Base-by-base conservation (phyloP, 2,113 vertebrate species). In the Hiodon tergisus region DNA sequence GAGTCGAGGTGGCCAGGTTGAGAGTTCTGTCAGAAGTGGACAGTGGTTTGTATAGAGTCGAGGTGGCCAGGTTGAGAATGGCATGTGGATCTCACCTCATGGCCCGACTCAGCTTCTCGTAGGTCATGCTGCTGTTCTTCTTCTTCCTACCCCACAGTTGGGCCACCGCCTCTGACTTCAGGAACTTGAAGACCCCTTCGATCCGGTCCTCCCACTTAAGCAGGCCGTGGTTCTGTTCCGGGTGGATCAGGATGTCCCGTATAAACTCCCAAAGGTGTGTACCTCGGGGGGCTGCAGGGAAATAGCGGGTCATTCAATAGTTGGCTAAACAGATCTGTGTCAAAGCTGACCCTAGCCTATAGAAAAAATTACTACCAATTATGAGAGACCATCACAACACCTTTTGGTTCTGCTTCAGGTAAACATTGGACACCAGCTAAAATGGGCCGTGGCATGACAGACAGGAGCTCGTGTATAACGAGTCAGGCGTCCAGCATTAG, bases 61-160 rank as follows among this genome's bases (percentile, higher is more conserved):
- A 4, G 7, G 67, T 50, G 9, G n/a, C 50, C 67, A n/a, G 50
- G 48, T 31, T 31, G 67, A 16, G 3, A 6, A 14, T 3, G 67
- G 67, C n/a, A 16, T 16, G 6, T 8, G 13, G 55, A 52, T 0
- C 91, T 86, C 55, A 99, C 97, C 97, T 90, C 97, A 98, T 98
- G 71, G 97, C 97, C 2, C 97, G 85, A 85, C 97, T 99, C 72
- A 99, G 93, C 78, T 99, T 99, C 87, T 99, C 97, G 0, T 98
- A 98, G 0, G 96, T 98, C 97, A 99, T 99, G 89, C 95, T 98
- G 88, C 89, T 95, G 86, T 99, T 99, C 72, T 95, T 98, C 79
- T 99, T 99, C 78, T 96, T 99, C 82, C 98, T 95, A 1, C 97
- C 97, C 97, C 97, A 99, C 66, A 99, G 94, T 78, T 98, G 95